Base-by-base conservation (phyloP, 2,888 invertebrate genomes). In the Amblyjoppa fuscipennis region DNA sequence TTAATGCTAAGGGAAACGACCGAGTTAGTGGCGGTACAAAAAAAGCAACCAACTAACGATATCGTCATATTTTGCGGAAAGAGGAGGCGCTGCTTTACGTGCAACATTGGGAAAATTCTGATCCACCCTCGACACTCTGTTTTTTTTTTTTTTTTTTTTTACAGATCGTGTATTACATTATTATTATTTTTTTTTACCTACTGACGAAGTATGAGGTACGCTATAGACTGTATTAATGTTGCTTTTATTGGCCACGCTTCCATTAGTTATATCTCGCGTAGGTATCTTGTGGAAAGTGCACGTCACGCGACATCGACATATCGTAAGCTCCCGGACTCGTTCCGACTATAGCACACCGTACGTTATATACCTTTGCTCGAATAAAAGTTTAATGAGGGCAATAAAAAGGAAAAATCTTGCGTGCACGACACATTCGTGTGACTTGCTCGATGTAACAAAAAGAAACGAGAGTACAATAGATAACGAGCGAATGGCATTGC, bases 181-280 rank as follows among this genome's bases (percentile, higher is more conserved):
- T 31, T 31, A 31, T 64, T 66, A 70, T 38, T 71, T 38, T 71
- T 28, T 75, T 75, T 34, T 71, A 75, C 70, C 70, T 80, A 76
- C 79, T 82, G 53, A 80, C 41, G n/a, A 56, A 31, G 66, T 69
- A 71, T 56, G 70, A 38, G 13, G 38, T 64, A 28, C 38, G 66
- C 75, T 59, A 49, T 16, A 51, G 59, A 61, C 68, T 76, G 61
- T 77, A 88, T 89, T 87, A 87, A 88, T 88, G 84, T 88, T 86
- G 88, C 89, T 89, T 91, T 91, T 91, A 90, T 90, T 89, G 89
- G 89, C 88, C 88, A 91, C 89, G 89, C 90, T 91, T 91, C 90
- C 91, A 91, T 91, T 91, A 89, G 87, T 81, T 87, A 89, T 91
- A 91, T 92, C 92, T 83, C 85, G 80, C 81, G 71, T 31, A 76